phyloP scores from a whole-genome alignment of 2,888 invertebrate genomes.

The Eilema griseolum region DNA sequence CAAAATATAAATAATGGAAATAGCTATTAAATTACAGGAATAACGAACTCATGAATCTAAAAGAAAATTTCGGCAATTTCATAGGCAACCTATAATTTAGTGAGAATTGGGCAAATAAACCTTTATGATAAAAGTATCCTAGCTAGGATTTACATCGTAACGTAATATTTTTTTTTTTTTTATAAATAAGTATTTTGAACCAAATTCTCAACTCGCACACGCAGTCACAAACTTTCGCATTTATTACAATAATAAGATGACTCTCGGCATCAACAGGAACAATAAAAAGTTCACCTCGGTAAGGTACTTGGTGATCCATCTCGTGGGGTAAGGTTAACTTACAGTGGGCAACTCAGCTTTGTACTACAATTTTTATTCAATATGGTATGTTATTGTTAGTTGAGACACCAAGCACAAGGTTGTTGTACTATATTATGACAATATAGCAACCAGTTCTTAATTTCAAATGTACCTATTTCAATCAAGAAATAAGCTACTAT shows the following conservation, averaged over 20 bases:
- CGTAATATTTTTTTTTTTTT: too few species aligned
- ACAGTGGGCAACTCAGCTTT: neutral
- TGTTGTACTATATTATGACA: neutral
- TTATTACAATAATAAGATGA: neutral
- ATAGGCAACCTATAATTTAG: too few species aligned
- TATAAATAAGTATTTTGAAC: too few species aligned
- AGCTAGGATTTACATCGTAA: too few species aligned
- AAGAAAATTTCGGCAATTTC: too few species aligned
- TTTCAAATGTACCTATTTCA: neutral
- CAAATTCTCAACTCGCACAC: neutral
- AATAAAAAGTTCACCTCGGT: neutral
- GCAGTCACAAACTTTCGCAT: neutral
- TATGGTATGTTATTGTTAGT: neutral
- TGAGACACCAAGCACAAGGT: neutral
- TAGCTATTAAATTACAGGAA: too few species aligned
- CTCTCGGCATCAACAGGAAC: neutral
- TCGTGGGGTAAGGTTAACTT: neutral
- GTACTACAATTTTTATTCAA: neutral
- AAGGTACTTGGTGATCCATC: too few species aligned
- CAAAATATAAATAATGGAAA: too few species aligned
- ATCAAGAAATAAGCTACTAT: neutral
- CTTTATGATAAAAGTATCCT: too few species aligned
- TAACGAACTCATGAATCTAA: too few species aligned
- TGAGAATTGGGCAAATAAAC: too few species aligned
- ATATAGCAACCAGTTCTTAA: too few species aligned